Evolutionary conservation across 2,797 vertebrate genomes (phyloP).

Genomic region (Fistularia commersonii): DNA sequence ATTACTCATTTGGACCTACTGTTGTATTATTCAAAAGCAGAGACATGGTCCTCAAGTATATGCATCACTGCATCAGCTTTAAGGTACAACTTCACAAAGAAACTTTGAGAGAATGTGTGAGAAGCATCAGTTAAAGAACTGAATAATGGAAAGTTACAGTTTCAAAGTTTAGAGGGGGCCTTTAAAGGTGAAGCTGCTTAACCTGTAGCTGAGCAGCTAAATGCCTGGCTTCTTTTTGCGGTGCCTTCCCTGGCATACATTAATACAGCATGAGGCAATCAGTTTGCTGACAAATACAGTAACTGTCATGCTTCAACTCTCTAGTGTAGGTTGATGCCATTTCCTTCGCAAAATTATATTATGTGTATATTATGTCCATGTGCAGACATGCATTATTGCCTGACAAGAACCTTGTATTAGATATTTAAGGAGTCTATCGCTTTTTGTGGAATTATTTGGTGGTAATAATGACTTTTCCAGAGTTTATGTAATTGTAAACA

Average conservation of each 20-base stretch:
- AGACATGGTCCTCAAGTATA: constrained; percentile 18
- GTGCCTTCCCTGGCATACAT: constrained; percentile 44
- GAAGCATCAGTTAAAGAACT: constrained; percentile 14
- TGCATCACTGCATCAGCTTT: constrained; percentile 25
- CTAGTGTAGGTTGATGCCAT: too few species aligned
- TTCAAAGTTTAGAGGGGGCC: constrained; percentile 32
- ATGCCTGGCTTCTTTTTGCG: constrained; percentile 26
- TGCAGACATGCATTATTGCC: too few species aligned
- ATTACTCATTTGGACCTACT: constrained; percentile 18
- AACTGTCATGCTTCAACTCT: too few species aligned
- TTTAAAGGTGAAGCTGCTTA: constrained; percentile 45
- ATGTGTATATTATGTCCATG: too few species aligned
- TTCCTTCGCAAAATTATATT: too few species aligned
- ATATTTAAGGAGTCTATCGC: too few species aligned
- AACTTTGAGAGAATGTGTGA: constrained; percentile 14
- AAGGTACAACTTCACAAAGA: constrained; percentile 24
- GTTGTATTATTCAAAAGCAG: constrained; percentile 45
- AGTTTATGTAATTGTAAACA: too few species aligned
- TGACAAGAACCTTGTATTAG: too few species aligned
- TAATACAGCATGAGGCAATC: constrained; percentile 50
- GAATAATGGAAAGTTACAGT: constrained; percentile 25
- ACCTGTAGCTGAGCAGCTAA: constrained; percentile 22
- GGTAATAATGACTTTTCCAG: too few species aligned
- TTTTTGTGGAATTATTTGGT: too few species aligned
- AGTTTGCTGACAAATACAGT: constrained; percentile 11